Evolutionary conservation across 2,113 vertebrate species (phyloP).

Genomic region (Planiliza haematocheilus): DNA sequence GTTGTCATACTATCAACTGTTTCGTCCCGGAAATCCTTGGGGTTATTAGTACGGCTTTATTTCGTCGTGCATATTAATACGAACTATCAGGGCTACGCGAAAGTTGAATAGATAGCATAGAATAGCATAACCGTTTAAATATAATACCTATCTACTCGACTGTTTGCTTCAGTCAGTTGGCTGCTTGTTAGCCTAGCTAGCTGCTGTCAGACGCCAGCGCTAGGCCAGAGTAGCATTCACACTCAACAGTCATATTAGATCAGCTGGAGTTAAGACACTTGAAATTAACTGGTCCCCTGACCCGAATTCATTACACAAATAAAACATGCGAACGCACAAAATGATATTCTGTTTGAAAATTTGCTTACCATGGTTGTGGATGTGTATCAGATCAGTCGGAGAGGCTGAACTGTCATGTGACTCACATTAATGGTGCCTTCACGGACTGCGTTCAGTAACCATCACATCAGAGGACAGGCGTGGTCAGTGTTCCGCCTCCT

Average conservation of each 20-base stretch:
- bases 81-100: too few relatives aligned
- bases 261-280: background rate
- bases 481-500: background rate
- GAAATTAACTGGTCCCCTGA: fast-evolving
- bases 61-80: fast-evolving
- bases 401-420: conserved; percentile 80
- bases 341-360: background rate
- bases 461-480: conserved; percentile 28
- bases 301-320: background rate
- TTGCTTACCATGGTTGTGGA: conserved; percentile 80
- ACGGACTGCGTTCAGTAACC: conserved; percentile 16
- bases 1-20: background rate
- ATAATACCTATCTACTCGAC: background rate
- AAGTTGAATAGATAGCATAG: background rate
- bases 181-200: conserved; percentile 39
- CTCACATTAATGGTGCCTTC: conserved; percentile 47
- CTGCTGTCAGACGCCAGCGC: conserved; percentile 38
- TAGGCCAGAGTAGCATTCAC: conserved; percentile 41
- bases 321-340: background rate
- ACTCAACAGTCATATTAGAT: background rate
- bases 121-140: background rate
- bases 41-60: too few relatives aligned
- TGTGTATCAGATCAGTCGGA: conserved; percentile 50
- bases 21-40: too few relatives aligned
- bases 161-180: background rate